Evolutionary conservation across 2,888 invertebrate species (phyloP).

Genomic region (Stegophylla sp.): DNA sequence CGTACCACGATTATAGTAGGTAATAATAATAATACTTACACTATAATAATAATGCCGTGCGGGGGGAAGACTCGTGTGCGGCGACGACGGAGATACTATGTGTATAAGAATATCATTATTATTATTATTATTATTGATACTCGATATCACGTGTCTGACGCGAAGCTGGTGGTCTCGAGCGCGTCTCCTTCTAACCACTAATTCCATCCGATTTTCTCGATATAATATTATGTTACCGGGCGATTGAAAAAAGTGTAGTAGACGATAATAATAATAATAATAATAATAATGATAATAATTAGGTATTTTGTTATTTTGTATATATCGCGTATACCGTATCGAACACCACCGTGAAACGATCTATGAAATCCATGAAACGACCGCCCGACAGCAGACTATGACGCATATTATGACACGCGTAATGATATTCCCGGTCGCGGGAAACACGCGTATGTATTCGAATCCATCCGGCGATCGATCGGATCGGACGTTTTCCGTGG

Average conservation of each 20-base stretch:
- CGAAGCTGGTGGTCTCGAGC: slow-evolving; percentile 18
- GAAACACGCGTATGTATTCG: too few species aligned
- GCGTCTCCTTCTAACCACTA: background rate
- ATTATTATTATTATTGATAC: slow-evolving; percentile 11
- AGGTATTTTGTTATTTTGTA: too few species aligned
- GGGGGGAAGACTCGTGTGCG: background rate
- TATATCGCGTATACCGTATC: background rate
- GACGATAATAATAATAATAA: background rate
- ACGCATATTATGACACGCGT: too few species aligned
- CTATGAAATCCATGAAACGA: too few species aligned
- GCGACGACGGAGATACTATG: background rate
- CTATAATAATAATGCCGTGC: too few species aligned
- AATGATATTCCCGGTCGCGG: too few species aligned
- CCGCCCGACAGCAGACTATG: too few species aligned
- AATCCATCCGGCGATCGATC: too few species aligned
- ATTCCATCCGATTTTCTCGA: background rate
- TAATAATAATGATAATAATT: background rate
- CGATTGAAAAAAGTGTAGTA: background rate
- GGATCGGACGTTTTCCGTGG: background rate
- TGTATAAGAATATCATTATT: background rate
- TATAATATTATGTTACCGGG: background rate
- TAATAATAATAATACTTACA: too few species aligned
- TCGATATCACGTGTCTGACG: slow-evolving; percentile 19
- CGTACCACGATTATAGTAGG: too few species aligned
- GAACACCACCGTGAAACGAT: background rate